A percentile compares a stretch with the other conserved stretches of the same genome.
Conservation (phyloP, 92 coral and sea anemone genomes). For the Siderastrea siderea region DNA sequence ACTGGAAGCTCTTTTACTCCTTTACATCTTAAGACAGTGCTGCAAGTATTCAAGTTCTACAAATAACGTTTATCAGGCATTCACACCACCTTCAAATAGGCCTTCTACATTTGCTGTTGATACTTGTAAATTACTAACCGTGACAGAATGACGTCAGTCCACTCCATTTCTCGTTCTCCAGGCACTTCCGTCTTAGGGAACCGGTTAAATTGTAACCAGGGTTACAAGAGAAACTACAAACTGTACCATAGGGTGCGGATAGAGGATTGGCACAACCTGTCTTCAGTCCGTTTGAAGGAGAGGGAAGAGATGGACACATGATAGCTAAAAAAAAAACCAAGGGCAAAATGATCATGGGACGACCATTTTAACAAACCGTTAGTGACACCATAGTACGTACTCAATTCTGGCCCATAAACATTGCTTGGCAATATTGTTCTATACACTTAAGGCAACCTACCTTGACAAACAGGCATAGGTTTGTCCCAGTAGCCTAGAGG, state of each 20-base stretch:
- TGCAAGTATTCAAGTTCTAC: too few species aligned
- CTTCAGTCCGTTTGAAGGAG: slow-evolving; percentile 58
- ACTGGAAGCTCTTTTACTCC: too few species aligned
- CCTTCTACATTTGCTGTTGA: too few species aligned
- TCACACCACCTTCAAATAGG: too few species aligned
- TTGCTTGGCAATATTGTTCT: too few species aligned
- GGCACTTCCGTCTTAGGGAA: slow-evolving; percentile 39
- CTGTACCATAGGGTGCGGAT: slow-evolving; percentile 30
- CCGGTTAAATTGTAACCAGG: slow-evolving; percentile 40
- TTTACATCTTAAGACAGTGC: too few species aligned
- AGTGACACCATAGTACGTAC: too few species aligned
- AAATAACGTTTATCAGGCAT: too few species aligned
- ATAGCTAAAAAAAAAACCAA: slow-evolving; percentile 31
- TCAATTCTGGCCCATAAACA: too few species aligned
- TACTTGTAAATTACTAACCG: slow-evolving; percentile 16
- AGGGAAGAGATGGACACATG: slow-evolving; percentile 32
- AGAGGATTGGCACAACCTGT: slow-evolving; percentile 32
- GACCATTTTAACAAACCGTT: too few species aligned
- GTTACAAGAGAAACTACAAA: slow-evolving; percentile 56
- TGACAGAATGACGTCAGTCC: slow-evolving; percentile 41
- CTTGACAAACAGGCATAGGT: slow-evolving; percentile 12
- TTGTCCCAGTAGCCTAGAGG: slow-evolving; percentile 39
- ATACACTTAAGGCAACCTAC: not conserved
- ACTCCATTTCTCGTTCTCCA: slow-evolving; percentile 58
- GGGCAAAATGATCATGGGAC: not conserved